Percentiles rank a stretch among this genome's conserved stretches.
Conservation (phyloP, 2,113 vertebrate genomes). For the Barbus barbus region DNA sequence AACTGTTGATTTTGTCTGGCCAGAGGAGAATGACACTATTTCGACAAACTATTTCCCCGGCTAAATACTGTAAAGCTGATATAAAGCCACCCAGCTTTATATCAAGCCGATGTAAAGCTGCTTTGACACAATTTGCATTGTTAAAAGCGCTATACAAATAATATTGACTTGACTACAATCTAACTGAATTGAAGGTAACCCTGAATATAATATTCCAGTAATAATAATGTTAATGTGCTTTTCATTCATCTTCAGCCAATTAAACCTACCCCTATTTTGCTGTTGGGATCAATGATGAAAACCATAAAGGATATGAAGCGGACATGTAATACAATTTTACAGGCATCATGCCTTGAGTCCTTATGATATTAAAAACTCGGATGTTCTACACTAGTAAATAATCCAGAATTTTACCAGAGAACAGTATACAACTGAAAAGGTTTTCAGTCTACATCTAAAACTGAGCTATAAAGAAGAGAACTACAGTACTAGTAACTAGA, state of each 20-base stretch:
- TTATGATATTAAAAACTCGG: neutral
- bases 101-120: too few species aligned
- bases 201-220: neutral
- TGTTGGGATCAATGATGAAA: neutral
- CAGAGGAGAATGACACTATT: too few species aligned
- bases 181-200: neutral
- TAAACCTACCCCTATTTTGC: neutral
- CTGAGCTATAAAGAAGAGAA: neutral
- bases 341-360: neutral
- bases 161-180: too few species aligned
- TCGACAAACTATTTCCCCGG: too few species aligned
- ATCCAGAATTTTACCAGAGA: neutral
- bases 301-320: neutral
- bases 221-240: neutral
- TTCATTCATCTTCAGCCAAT: neutral
- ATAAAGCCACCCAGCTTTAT: too few species aligned
- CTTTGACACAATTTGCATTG: too few species aligned
- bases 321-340: neutral
- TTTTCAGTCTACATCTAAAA: conserved; percentile 6
- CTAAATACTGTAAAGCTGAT: too few species aligned
- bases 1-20: too few species aligned
- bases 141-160: too few species aligned
- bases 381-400: neutral
- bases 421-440: neutral
- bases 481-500: neutral